Evolutionary conservation across 2,888 invertebrate genomes (phyloP).

Genomic region (Cantharis lateralis): DNA sequence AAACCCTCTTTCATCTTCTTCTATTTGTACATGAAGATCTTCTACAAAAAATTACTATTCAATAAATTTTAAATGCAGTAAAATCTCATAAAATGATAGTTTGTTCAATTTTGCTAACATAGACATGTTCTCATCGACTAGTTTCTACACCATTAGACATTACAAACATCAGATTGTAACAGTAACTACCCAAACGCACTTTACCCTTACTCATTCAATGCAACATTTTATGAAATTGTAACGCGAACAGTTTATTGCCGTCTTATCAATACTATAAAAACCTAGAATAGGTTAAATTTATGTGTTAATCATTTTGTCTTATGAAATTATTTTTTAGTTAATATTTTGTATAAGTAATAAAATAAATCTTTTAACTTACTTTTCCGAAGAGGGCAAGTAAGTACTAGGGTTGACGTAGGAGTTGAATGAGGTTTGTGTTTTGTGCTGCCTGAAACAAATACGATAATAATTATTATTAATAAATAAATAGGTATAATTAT

Average conservation of each 20-base stretch:
- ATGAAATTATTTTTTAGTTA: neutral
- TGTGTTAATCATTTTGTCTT: neutral
- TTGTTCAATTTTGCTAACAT: neutral
- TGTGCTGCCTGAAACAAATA: slow-evolving; percentile 60
- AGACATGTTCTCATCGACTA: neutral
- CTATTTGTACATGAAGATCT: slow-evolving; percentile 56
- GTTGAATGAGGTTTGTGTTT: slow-evolving; percentile 45
- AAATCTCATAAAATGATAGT: neutral
- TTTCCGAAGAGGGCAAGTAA: slow-evolving; percentile 62
- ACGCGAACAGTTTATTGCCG: neutral
- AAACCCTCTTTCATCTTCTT: slow-evolving; percentile 53
- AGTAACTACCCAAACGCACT: neutral
- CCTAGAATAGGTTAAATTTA: neutral
- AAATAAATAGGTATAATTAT: too few species aligned
- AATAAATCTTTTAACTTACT: slow-evolving; percentile 58
- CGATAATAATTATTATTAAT: too few species aligned
- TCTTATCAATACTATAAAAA: neutral
- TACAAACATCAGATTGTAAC: neutral
- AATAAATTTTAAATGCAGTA: neutral
- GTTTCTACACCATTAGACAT: neutral
- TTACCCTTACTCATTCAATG: neutral
- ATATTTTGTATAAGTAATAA: neutral
- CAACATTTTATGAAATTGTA: neutral
- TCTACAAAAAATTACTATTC: slow-evolving; percentile 39
- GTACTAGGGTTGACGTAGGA: slow-evolving; percentile 60